These are phyloP conservation scores for Drosophila demipolita DNA, from an alignment of 2,888 invertebrate species.

Conservation along the genomic window DNA sequence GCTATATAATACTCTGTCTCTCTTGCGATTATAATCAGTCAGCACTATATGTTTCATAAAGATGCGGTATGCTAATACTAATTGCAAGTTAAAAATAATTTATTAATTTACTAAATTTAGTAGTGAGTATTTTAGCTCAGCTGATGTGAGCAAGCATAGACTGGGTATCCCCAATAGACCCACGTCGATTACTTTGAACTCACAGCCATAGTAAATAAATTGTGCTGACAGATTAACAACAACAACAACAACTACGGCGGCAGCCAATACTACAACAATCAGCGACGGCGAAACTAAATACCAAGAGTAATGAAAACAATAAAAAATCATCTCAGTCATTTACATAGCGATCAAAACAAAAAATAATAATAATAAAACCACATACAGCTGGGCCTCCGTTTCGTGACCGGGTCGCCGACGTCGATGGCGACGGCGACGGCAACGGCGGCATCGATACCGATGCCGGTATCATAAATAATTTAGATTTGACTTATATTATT, in stretches of 20 bases:
- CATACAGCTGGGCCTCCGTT: slow-evolving; percentile 37
- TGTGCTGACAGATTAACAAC: slow-evolving; percentile 26
- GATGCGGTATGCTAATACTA: neutral
- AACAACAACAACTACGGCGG: slow-evolving; percentile 7
- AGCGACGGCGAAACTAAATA: slow-evolving; percentile 46
- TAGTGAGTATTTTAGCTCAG: slow-evolving; percentile 7
- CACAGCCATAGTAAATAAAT: slow-evolving; percentile 32
- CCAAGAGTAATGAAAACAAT: slow-evolving; percentile 54
- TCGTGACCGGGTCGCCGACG: slow-evolving; percentile 49
- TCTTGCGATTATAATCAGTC: neutral
- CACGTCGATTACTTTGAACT: slow-evolving; percentile 39
- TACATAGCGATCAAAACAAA: slow-evolving; percentile 76
- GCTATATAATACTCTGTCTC: neutral
- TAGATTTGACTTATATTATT: slow-evolving; percentile 78
- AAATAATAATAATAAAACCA: slow-evolving; percentile 22
- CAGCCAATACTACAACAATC: slow-evolving; percentile 7
- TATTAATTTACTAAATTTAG: slow-evolving; percentile 1
- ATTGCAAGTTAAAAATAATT: neutral
- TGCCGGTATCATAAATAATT: slow-evolving; percentile 76
- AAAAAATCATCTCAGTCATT: slow-evolving; percentile 70
- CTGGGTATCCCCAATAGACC: slow-evolving; percentile 17
- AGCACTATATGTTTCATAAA: neutral
- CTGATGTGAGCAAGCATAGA: slow-evolving; percentile 5
- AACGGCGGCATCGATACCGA: slow-evolving; percentile 32
- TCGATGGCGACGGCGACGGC: neutral